phyloP scores from a whole-genome alignment of 2,797 vertebrate species.

The Scolopax bukidnonensis region DNA sequence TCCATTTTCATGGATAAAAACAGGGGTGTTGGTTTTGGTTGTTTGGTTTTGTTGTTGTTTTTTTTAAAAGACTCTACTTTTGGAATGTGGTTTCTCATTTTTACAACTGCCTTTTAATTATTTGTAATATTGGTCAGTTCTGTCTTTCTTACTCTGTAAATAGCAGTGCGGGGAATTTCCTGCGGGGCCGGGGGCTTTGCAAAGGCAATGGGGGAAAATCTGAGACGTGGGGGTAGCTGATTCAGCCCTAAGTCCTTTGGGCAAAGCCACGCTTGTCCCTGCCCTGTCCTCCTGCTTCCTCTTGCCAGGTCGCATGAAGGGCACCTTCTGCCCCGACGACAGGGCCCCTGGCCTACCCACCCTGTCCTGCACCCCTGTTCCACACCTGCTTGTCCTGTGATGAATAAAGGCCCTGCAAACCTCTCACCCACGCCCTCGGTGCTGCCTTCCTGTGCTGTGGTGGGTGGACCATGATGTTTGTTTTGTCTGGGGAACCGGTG shows the following conservation, averaged over 20 bases:
- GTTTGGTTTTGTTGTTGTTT: not conserved
- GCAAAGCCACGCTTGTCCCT: not conserved
- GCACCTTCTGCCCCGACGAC: constrained; percentile 33
- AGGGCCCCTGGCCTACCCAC: not conserved
- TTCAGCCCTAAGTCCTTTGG: not conserved
- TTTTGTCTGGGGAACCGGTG: not conserved
- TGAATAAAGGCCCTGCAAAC: constrained; percentile 34
- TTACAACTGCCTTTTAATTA: constrained; percentile 77
- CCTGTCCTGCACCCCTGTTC: not conserved
- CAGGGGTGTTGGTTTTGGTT: not conserved
- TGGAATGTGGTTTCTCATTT: constrained; percentile 78
- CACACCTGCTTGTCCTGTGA: constrained; percentile 5
- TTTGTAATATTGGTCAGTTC: constrained; percentile 75
- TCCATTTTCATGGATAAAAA: constrained; percentile 70
- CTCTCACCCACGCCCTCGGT: not conserved
- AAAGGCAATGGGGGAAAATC: not conserved
- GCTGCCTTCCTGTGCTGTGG: not conserved
- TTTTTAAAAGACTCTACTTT: constrained; percentile 73
- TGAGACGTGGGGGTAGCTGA: not conserved
- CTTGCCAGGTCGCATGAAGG: constrained; percentile 38
- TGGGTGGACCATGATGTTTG: rapidly evolving
- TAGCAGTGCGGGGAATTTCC: constrained; percentile 19
- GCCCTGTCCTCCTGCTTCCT: not conserved
- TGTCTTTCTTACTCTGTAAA: constrained; percentile 74
- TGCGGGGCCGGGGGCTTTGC: not conserved